Evolutionary conservation across 2,888 invertebrate genomes (phyloP), one percentile per base, ranked within the genome.

Genomic region (Actias luna): DNA sequence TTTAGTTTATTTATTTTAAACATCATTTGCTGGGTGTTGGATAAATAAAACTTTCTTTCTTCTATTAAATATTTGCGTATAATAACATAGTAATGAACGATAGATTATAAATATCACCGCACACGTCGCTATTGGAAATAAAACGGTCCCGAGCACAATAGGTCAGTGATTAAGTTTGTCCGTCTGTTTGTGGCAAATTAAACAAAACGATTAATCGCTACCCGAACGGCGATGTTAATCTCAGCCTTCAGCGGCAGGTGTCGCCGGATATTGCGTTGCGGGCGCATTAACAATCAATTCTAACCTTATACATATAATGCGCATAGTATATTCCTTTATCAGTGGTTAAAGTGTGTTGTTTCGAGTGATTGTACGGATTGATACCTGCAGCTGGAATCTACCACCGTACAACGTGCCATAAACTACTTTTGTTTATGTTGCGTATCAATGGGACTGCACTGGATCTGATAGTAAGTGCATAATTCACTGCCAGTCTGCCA

Each of bases 161-260:
- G 33, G 59, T 62, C 61, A 65, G 74, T 85, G 84, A 89, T 88
- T 85, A 85, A 81, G 76, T 87, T 87, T 85, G 76, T 75, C 84
- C 87, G 79, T 72, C 80, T 82, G 82, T 78, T 84, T 83, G 74
- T 70, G 74, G 69, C 81, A 76, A 83, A 83, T 85, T 83, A 85
- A 83, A 87, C 78, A 80, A n/a, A 82, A 79, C 85, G 79, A 90
- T 87, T 88, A 88, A 87, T 84, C 76, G 84, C 72, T 70, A 67
- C 70, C 76, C 83, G 79, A 84, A 85, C 84, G 83, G 81, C 83
- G 85, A 88, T 86, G 86, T 84, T 88, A 88, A 89, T 90, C 82
- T 82, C 71, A 82, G 85, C 85, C 78, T 87, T 89, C 90, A 87
- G 82, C 63, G 72, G 83, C 91, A 89, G 89, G 88, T 88, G 85